Evolutionary conservation across 2,113 vertebrate genomes (phyloP).

Genomic region (Propithecus coquereli): DNA sequence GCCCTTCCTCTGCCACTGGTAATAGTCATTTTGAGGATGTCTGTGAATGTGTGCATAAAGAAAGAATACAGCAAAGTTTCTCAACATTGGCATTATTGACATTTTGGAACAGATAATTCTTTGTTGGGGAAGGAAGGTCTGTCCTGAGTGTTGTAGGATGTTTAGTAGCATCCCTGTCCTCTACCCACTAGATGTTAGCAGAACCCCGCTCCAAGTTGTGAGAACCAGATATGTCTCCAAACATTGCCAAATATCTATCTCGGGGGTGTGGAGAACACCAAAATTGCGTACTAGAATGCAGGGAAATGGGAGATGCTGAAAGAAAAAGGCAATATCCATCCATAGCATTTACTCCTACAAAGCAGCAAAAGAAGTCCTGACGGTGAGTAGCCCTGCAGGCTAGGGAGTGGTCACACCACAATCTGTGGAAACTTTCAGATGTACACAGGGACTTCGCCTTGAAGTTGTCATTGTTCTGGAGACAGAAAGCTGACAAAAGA

Average conservation of each 20-base stretch:
- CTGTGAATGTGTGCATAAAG: background rate
- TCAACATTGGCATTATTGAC: background rate
- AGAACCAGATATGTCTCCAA: background rate
- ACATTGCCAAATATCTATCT: background rate
- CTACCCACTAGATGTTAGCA: background rate
- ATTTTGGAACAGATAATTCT: background rate
- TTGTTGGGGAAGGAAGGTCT: background rate
- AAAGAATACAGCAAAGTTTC: background rate
- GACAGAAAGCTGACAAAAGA: background rate
- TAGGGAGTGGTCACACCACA: background rate
- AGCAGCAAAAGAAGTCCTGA: background rate
- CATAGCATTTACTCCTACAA: background rate
- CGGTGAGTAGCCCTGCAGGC: background rate
- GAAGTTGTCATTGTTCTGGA: background rate
- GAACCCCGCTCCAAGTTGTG: background rate
- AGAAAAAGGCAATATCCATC: background rate
- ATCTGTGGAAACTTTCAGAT: background rate
- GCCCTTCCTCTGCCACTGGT: background rate
- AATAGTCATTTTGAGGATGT: background rate
- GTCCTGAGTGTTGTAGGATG: background rate
- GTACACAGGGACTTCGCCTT: background rate
- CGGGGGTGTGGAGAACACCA: background rate
- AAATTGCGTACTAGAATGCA: background rate
- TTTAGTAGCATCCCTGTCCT: background rate
- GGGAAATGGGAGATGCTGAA: background rate